phyloP scores from a whole-genome alignment of 2,888 invertebrate genomes.

The Acanthacorydalis orientalis region DNA sequence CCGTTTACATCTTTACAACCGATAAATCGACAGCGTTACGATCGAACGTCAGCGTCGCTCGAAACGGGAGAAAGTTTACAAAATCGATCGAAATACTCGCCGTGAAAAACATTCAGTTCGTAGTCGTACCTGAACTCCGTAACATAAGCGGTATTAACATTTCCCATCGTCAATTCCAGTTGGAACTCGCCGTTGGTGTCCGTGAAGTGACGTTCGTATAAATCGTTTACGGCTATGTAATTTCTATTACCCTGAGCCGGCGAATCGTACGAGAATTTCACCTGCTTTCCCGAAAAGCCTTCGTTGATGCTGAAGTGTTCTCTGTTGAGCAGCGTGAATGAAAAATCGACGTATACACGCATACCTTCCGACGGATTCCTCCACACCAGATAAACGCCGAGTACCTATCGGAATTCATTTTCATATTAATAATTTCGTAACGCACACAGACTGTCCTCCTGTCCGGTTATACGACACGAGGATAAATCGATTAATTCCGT shows the following conservation, averaged over 20 bases:
- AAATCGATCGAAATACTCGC: too few species aligned
- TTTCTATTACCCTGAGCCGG: conserved; percentile 58
- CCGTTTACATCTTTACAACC: too few species aligned
- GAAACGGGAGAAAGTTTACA: too few species aligned
- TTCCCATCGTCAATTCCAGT: conserved; percentile 59
- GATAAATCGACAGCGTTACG: too few species aligned
- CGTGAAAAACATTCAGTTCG: too few species aligned
- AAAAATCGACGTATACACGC: conserved; percentile 62
- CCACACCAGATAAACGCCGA: conserved; percentile 63
- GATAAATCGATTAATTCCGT: too few species aligned
- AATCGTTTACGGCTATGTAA: conserved; percentile 53
- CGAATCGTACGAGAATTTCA: conserved; percentile 45
- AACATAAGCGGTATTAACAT: conserved; percentile 56
- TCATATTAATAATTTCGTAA: too few species aligned
- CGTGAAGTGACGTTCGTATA: conserved; percentile 53
- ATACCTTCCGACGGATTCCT: conserved; percentile 58
- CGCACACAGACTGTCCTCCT: too few species aligned
- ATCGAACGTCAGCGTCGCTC: too few species aligned
- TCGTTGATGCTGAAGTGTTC: conserved; percentile 74
- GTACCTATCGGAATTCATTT: conserved; percentile 21
- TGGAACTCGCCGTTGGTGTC: conserved; percentile 69
- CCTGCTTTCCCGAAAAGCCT: conserved; percentile 57
- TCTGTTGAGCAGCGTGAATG: conserved; percentile 61
- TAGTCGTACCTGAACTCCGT: conserved; percentile 35
- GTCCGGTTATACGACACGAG: too few species aligned